Conservation (phyloP, 2,797 vertebrate species). For the Bradypus variegatus region DNA sequence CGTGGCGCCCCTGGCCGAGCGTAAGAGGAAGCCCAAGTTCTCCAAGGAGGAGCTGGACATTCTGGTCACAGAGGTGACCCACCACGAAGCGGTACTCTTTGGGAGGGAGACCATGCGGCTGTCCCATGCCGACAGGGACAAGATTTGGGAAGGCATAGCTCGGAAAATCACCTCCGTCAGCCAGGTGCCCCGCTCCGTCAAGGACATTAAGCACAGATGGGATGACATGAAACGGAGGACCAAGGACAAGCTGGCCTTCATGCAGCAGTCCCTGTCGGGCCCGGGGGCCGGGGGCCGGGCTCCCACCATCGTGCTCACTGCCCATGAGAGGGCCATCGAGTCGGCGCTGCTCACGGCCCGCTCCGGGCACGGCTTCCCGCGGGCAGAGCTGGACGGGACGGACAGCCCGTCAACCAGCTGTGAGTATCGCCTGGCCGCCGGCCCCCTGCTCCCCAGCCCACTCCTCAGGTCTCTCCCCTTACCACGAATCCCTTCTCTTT, state of each 20-base stretch:
- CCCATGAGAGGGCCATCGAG: slow-evolving; percentile 73
- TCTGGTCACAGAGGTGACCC: slow-evolving; percentile 80
- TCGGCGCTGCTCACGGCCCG: slow-evolving; percentile 66
- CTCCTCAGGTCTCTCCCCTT: fast-evolving
- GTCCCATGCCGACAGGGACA: slow-evolving; percentile 77
- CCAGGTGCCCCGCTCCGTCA: slow-evolving; percentile 78
- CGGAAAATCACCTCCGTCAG: slow-evolving; percentile 77
- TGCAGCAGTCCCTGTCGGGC: slow-evolving; percentile 76
- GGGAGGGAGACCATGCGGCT: slow-evolving; percentile 75
- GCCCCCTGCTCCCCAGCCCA: not conserved
- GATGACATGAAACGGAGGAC: slow-evolving; percentile 80
- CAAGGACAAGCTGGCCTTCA: slow-evolving; percentile 78
- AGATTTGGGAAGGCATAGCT: slow-evolving; percentile 81
- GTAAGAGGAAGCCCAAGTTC: slow-evolving; percentile 82
- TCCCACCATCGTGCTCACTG: slow-evolving; percentile 70
- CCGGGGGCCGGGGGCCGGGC: slow-evolving; percentile 55
- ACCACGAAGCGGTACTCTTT: slow-evolving; percentile 77
- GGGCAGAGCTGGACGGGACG: slow-evolving; percentile 65
- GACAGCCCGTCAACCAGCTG: slow-evolving; percentile 74
- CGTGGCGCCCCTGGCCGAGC: slow-evolving; percentile 69
- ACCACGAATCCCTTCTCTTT: not conserved
- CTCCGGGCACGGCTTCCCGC: slow-evolving; percentile 60
- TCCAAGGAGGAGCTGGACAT: slow-evolving; percentile 81
- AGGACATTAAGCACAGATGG: slow-evolving; percentile 80
- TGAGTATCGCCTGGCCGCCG: slow-evolving; percentile 70